A percentile compares a stretch with the other conserved stretches of the same genome.
These are phyloP conservation scores for Caenorhabditis drosophilae DNA, from an alignment of 2,888 invertebrate genomes.

Conservation along the genomic window DNA sequence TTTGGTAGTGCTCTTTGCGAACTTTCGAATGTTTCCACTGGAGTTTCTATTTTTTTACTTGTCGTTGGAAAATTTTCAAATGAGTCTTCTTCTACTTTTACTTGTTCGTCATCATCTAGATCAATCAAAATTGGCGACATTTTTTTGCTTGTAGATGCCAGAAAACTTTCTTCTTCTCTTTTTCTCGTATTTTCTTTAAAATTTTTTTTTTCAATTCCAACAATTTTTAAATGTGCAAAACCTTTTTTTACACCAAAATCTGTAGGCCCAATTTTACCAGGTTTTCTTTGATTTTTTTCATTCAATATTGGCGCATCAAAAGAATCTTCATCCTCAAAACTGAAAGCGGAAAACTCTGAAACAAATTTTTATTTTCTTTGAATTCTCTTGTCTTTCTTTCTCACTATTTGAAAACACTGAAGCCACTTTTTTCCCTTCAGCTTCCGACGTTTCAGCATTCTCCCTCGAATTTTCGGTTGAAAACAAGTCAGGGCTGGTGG, in stretches of 20 bases:
- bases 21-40: too few relatives aligned
- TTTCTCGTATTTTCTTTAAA: not conserved
- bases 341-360: constrained; percentile 16
- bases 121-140: too few relatives aligned
- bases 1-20: too few relatives aligned
- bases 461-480: not conserved
- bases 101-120: not conserved
- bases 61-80: not conserved
- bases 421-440: too few relatives aligned
- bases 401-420: constrained; percentile 2
- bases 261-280: too few relatives aligned
- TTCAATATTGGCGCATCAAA: constrained; percentile 13
- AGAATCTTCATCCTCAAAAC: constrained; percentile 18
- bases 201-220: not conserved
- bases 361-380: not conserved
- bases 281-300: not conserved
- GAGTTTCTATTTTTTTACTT: not conserved
- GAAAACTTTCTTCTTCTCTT: not conserved
- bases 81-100: not conserved
- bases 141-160: too few relatives aligned
- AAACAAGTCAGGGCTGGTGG: constrained; percentile 4
- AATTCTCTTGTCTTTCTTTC: not conserved
- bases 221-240: too few relatives aligned
- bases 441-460: too few relatives aligned
- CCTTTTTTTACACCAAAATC: too few relatives aligned